Evolutionary conservation across 2,113 vertebrate species (phyloP), one percentile per base, ranked within the genome.

Genomic region (Triplophysa siluroides): DNA sequence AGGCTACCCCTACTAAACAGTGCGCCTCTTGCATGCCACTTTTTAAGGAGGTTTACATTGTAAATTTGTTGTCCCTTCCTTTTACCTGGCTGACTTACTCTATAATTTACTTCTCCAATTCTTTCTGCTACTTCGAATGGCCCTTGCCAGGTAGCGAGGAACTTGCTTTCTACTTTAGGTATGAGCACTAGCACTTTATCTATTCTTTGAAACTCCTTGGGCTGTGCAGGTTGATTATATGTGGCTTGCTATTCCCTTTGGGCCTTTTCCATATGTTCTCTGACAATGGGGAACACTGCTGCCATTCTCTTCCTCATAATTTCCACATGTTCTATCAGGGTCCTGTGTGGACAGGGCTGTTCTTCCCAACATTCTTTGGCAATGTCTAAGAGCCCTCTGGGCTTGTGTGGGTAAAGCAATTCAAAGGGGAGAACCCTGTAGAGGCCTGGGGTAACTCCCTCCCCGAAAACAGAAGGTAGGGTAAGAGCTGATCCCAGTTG

Each of bases 401-500:
- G 12, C 43, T 68, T 68, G 38, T 68, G 7, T 16, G 66, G 11
- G 1, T 23, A 47, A 4, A 68, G 12, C 19, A 67, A 23, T 67
- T 67, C 65, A 67, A 68, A 13, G n/a, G 41, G n/a, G n/a, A 68
- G 38, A 68, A 68, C 9, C 19, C 38, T 2, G 33, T 45, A 21
- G 65, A 67, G 33, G 65, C 18, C 11, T 67, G 38, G 65, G 65
- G 24, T 21, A 67, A 38, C 11, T 43, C 38, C 43, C 65, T 67
- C 18, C 13, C 21, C 12, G 38, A 38, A 21, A 67, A 67, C 38
- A 67, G 38, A 11, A 43, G 65, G 10, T 45, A 67, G 18, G 65
- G 19, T 13, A 67, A 10, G 6, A 67, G 65, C n/a, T 67, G 65
- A 19, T 67, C 38, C 65, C 65, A 67, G 38, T 67, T 67, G 12